A percentile compares a stretch with the other conserved stretches of the same genome.
Evolutionary conservation across 2,113 vertebrate species (phyloP).

Genomic region (Xenopus laevis): DNA sequence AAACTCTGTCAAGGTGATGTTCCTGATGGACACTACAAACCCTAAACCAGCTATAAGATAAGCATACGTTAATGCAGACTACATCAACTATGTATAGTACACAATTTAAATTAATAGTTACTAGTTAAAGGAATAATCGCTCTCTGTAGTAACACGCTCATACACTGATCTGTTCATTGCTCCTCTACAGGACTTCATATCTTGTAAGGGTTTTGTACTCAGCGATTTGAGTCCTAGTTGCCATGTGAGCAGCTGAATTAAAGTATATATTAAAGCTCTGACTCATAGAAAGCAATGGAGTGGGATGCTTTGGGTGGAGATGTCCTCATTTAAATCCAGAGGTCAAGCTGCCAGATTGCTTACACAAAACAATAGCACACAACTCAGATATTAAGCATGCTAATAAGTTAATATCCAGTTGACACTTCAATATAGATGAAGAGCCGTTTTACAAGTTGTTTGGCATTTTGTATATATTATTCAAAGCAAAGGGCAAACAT

Average conservation of each 20-base stretch:
- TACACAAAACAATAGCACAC: conserved; percentile 30
- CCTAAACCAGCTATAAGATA: too few species aligned
- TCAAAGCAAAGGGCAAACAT: too few species aligned
- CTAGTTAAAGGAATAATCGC: too few species aligned
- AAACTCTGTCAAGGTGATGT: too few species aligned
- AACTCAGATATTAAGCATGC: conserved; percentile 18
- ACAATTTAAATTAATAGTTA: too few species aligned
- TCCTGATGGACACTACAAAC: too few species aligned
- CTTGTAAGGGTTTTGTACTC: conserved; percentile 2
- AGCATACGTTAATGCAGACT: too few species aligned
- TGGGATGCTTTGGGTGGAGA: conserved; percentile 32
- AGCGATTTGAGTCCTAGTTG: conserved; percentile 25
- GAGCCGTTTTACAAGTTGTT: too few species aligned
- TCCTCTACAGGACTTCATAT: conserved; percentile 1
- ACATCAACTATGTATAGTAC: too few species aligned
- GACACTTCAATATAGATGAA: too few species aligned
- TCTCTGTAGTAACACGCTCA: too few species aligned
- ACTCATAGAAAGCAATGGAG: conserved; percentile 41
- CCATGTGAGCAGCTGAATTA: conserved; percentile 34
- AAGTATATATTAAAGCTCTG: conserved; percentile 39
- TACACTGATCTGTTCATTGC: conserved; percentile 4
- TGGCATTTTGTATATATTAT: too few species aligned
- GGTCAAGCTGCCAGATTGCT: conserved; percentile 34
- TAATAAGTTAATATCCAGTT: conserved; percentile 17
- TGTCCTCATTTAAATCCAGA: conserved; percentile 43